Conservation (phyloP, 2,888 invertebrate species). For the Gisinianus flammeolus region DNA sequence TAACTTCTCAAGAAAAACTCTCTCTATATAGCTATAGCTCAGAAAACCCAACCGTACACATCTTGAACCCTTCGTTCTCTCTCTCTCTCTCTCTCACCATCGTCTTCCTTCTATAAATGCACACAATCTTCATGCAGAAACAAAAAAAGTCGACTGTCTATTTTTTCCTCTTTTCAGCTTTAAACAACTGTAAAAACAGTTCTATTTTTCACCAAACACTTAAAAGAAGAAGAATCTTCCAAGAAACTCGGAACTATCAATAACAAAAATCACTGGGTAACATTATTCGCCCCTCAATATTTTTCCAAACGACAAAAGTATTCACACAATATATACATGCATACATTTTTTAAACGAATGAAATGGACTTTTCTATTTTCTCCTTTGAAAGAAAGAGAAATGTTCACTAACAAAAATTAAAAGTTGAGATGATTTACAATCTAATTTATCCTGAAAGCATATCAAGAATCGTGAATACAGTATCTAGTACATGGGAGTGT, state of each 20-base stretch:
- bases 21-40: not conserved
- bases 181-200: constrained; percentile 3
- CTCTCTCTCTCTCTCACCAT: not conserved
- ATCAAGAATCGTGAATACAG: no score
- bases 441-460: no score
- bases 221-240: not conserved
- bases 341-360: no score
- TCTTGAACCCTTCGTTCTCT: not conserved
- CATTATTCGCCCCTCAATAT: no score
- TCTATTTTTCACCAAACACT: not conserved
- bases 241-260: not conserved
- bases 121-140: not conserved
- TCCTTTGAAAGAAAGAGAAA: no score
- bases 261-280: not conserved
- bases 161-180: not conserved
- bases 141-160: not conserved
- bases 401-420: no score
- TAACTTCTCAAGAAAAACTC: not conserved
- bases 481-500: no score
- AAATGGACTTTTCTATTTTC: no score
- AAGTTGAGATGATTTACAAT: no score
- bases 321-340: no score
- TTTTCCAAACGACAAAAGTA: no score
- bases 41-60: not conserved
- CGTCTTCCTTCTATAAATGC: constrained; percentile 7